Conservation (phyloP, 2,113 vertebrate species). For the Tamias sibiricus region DNA sequence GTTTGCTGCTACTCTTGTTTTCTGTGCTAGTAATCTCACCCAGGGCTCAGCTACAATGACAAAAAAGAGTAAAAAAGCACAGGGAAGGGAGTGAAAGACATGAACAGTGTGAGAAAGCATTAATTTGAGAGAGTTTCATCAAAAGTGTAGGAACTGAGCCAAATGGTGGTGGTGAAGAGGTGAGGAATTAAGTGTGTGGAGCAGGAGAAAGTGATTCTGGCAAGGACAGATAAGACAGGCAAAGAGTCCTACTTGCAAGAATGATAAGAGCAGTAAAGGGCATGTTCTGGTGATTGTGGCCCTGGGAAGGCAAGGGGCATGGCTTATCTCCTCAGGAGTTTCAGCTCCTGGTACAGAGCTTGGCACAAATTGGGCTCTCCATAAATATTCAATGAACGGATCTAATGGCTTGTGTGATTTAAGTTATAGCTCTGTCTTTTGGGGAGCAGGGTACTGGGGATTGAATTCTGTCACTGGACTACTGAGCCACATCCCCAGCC, state of each 20-base stretch:
- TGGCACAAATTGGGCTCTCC: not conserved
- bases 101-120: not conserved
- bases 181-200: too few species aligned
- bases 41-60: not conserved
- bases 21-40: not conserved
- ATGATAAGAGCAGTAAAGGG: not conserved
- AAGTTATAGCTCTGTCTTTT: not conserved
- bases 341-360: not conserved
- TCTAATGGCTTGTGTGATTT: not conserved
- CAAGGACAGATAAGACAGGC: not conserved
- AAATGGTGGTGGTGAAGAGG: not conserved
- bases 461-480: too few species aligned
- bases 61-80: not conserved
- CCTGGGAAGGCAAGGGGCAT: not conserved
- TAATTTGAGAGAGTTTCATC: not conserved
- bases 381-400: slow-evolving; percentile 1
- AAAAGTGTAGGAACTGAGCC: not conserved
- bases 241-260: not conserved
- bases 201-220: not conserved
- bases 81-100: not conserved
- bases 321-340: not conserved
- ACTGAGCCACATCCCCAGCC: too few species aligned
- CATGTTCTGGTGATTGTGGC: not conserved
- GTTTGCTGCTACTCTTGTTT: not conserved
- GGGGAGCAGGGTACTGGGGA: too few species aligned